Percentiles rank a stretch among this genome's conserved stretches.
Evolutionary conservation across 2,797 vertebrate genomes (phyloP).

Genomic region (Helarctos malayanus): DNA sequence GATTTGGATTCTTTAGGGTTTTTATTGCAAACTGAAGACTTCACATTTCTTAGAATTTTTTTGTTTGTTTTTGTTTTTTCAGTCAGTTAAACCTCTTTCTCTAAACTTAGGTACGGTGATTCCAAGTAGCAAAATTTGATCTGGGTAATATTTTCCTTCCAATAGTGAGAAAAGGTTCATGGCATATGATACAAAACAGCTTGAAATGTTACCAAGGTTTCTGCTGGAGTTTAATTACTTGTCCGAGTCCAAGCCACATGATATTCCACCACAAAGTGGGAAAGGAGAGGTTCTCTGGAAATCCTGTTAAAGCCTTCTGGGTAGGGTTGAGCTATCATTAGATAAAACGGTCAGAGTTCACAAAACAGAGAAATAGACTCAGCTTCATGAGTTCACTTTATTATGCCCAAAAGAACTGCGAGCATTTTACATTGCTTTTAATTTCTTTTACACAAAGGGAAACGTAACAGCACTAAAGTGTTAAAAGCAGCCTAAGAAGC

Average conservation of each 20-base stretch:
- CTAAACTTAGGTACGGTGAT: neutral
- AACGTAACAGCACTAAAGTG: conserved; percentile 41
- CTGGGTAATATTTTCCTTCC: neutral
- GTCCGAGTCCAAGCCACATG: neutral
- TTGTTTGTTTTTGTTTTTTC: neutral
- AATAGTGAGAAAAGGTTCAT: neutral
- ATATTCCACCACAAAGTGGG: neutral
- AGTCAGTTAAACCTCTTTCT: neutral
- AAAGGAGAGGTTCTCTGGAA: neutral
- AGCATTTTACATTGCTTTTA: conserved; percentile 35
- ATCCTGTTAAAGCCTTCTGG: neutral
- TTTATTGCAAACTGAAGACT: neutral
- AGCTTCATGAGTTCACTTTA: neutral
- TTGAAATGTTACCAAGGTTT: conserved; percentile 41
- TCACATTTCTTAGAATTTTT: neutral
- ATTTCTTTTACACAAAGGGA: conserved; percentile 57
- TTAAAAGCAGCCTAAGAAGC: neutral
- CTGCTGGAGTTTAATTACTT: conserved; percentile 37
- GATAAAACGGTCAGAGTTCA: neutral
- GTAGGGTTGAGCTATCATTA: neutral
- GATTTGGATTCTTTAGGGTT: conserved; percentile 17
- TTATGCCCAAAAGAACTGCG: neutral
- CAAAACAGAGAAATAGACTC: conserved; percentile 33
- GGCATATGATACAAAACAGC: neutral
- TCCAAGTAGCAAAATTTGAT: neutral